Base-by-base conservation (phyloP, 2,113 vertebrate genomes). In the Crotalus helleri region DNA sequence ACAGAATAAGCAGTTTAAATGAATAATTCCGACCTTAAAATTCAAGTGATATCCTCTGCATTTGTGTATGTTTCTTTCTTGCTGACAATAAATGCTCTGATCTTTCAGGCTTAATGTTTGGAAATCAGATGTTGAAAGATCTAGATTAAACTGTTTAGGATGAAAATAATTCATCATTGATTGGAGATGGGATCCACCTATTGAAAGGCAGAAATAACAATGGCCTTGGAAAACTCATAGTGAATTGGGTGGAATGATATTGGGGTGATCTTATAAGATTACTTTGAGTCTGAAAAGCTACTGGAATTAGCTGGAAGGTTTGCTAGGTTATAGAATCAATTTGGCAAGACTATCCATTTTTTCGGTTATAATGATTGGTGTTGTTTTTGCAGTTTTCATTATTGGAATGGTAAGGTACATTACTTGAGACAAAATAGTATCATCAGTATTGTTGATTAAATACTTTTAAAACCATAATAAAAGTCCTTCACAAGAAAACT, bases 41-140 rank as follows among this genome's bases (percentile, higher is more conserved):
- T 69, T 95, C 94, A 94, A 90, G 59, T 91, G 90, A 92, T 94
- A 92, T 94, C 90, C 88, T 87, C 92, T 39, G 44, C 87, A 61
- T 91, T 85, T 24, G 0, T 0, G 85, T 92, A 46, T 0, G 89
- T 91, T 92, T 96, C 94, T 94, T 96, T 53, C 0, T 85, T 90
- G 94, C 92, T 95, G 95, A 94, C 93, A 93, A 91, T 3, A 92
- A 94, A 57, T 90, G 88, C 93, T 39, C 90, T 95, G 21, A 81
- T 87, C 92, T 95, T 94, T 95, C 95, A 85, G 92, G 88, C 33
- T 57, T 95, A 95, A 94, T 90, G 93, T 94, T 90, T 7, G 55
- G 94, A 94, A 95, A 96, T 92, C 94, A 26, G 59, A 96, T 94
- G 96, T 97, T 96, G 95, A 97, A 97, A 97, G 94, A 94, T 95